phyloP scores from a whole-genome alignment of 1,140 invertebrate genomes.

The Temnothorax longispinosus region DNA sequence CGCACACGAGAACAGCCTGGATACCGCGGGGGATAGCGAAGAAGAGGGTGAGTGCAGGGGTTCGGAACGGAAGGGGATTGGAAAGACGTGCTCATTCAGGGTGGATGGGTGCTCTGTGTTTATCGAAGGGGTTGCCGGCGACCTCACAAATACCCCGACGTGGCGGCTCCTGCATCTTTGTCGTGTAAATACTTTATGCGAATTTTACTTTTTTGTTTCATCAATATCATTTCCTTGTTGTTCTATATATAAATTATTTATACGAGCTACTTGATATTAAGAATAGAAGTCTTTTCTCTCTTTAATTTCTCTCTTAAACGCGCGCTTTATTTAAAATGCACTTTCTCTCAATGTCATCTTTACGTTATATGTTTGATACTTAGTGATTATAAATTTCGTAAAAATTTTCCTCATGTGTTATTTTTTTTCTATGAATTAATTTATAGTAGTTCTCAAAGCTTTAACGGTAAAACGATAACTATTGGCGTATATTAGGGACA shows the following conservation, averaged over 20 bases:
- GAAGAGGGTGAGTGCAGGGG: conserved; percentile 27
- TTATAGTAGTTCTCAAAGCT: neutral
- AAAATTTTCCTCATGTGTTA: neutral
- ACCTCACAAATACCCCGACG: conserved; percentile 61
- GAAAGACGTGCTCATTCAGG: conserved; percentile 61
- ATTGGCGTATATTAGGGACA: neutral
- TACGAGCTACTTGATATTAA: neutral
- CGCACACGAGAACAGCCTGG: conserved; percentile 57
- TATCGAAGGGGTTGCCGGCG: conserved; percentile 71
- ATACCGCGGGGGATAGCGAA: conserved; percentile 37
- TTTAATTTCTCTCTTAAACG: neutral
- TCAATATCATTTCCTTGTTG: neutral
- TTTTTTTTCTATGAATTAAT: neutral
- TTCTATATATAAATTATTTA: conserved; percentile 5
- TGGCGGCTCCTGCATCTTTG: conserved; percentile 6
- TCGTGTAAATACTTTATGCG: conserved; percentile 44
- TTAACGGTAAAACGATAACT: neutral
- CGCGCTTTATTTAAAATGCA: neutral
- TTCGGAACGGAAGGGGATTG: conserved; percentile 1
- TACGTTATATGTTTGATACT: neutral
- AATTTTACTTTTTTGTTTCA: conserved; percentile 44
- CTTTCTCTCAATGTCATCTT: neutral
- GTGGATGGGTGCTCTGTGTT: conserved; percentile 59
- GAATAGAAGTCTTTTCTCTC: neutral
- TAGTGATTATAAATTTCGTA: neutral